A percentile compares a stretch with the other conserved stretches of the same genome.
These are phyloP conservation scores for Steinernema carpocapsae DNA, from an alignment of 2,888 invertebrate genomes.

Conservation along the genomic window DNA sequence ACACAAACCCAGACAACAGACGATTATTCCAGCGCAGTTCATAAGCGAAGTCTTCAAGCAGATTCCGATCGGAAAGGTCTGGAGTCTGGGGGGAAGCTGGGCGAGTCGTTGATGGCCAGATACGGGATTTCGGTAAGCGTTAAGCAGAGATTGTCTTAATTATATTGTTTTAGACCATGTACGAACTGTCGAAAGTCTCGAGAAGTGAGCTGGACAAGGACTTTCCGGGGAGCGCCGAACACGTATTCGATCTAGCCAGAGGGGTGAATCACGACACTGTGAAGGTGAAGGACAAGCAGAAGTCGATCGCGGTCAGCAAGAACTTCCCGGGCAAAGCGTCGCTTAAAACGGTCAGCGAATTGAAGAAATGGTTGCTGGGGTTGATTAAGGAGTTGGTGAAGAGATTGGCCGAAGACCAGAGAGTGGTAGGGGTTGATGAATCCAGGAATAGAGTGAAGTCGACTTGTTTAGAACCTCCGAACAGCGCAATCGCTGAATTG, in stretches of 20 bases:
- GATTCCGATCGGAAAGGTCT: constrained; percentile 82
- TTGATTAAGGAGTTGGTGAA: constrained; percentile 29
- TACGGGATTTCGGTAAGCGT: constrained; percentile 77
- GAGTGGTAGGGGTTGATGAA: background rate
- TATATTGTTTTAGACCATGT: constrained; percentile 76
- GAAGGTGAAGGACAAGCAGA: constrained; percentile 70
- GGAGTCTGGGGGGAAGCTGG: constrained; percentile 90
- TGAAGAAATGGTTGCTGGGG: constrained; percentile 25
- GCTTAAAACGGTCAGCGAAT: constrained; percentile 72
- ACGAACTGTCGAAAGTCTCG: constrained; percentile 77
- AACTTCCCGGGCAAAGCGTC: constrained; percentile 85
- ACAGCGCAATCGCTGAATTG: constrained; percentile 31
- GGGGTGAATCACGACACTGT: constrained; percentile 79
- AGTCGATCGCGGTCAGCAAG: constrained; percentile 75
- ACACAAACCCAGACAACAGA: constrained; percentile 77
- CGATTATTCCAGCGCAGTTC: constrained; percentile 80
- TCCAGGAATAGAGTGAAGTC: background rate
- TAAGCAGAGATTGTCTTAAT: no score
- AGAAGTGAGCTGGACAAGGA: constrained; percentile 36
- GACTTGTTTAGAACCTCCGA: background rate
- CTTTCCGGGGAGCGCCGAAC: constrained; percentile 53
- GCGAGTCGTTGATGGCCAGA: constrained; percentile 79
- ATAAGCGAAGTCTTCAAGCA: constrained; percentile 76
- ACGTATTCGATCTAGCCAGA: constrained; percentile 48
- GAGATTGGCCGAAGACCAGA: constrained; percentile 11